A percentile compares a stretch with the other conserved stretches of the same genome.
Conservation (phyloP, 2,113 vertebrate species). For the Leuciscus idus region DNA sequence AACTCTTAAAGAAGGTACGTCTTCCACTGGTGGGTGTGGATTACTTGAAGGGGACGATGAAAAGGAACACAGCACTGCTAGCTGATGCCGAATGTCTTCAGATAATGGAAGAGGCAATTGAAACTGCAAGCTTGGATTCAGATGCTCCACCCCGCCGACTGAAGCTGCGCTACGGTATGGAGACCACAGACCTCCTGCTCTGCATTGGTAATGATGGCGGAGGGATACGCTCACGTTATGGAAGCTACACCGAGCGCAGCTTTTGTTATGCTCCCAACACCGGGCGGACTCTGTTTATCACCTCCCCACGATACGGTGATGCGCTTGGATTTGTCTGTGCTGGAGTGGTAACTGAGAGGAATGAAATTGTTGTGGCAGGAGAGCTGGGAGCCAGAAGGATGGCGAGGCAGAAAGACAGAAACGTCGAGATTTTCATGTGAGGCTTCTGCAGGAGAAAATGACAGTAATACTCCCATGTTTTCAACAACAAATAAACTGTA, state of each 20-base stretch:
- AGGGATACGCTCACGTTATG: slow-evolving; percentile 88
- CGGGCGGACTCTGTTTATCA: slow-evolving; percentile 87
- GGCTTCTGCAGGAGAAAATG: slow-evolving; percentile 33
- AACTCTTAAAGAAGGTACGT: slow-evolving; percentile 89
- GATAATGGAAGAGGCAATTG: slow-evolving; percentile 73
- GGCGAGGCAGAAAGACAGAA: slow-evolving; percentile 84
- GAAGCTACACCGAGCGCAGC: slow-evolving; percentile 87
- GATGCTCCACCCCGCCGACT: slow-evolving; percentile 76
- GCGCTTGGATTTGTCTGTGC: slow-evolving; percentile 86
- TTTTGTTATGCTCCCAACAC: slow-evolving; percentile 89
- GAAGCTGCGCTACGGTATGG: slow-evolving; percentile 94
- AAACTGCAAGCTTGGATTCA: slow-evolving; percentile 68
- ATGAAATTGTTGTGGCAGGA: slow-evolving; percentile 89
- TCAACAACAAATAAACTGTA: not conserved
- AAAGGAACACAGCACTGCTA: slow-evolving; percentile 85
- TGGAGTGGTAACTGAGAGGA: slow-evolving; percentile 90
- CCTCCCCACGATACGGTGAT: slow-evolving; percentile 90
- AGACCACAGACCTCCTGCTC: slow-evolving; percentile 90
- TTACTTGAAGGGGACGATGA: slow-evolving; percentile 83
- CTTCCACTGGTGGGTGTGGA: slow-evolving; percentile 83
- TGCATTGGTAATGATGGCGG: slow-evolving; percentile 88
- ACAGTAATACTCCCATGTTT: not conserved
- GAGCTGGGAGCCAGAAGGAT: slow-evolving; percentile 84
- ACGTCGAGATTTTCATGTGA: slow-evolving; percentile 92
- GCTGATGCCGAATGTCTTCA: slow-evolving; percentile 80